Evolutionary conservation across 2,113 vertebrate species (phyloP), one percentile per base, ranked within the genome.

Genomic region (Acrocephalus kingi): DNA sequence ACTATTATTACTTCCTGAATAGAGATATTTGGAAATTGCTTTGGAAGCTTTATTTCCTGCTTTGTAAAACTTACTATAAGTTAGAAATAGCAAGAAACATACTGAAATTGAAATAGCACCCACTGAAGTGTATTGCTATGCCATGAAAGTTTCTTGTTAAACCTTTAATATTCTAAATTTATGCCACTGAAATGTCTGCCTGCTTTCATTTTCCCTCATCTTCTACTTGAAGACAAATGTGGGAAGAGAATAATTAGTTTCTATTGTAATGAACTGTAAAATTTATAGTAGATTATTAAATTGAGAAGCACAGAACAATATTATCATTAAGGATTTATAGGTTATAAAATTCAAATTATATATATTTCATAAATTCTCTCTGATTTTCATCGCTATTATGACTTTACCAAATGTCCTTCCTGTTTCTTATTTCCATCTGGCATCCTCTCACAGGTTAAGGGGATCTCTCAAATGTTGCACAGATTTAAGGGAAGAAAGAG

Each of bases 241-340:
- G 67, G 79, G 89, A 93, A 94, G 24, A 80, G 93, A 90, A 79
- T 91, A 97, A 97, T 97, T 96, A 95, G 89, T 88, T 94, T 95
- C 84, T 90, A 61, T 96, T 90, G 84, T 74, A 96, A 96, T 56
- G 75, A 96, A 96, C 85, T 75, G 90, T 64, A 92, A 93, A 96
- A 94, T 86, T 90, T 87, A 88, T 77, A 83, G 95, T 39, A 83
- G 55, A 91, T 93, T 95, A 92, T 97, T 89, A 86, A 91, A 96
- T 45, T 93, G 75, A 93, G 89, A 77, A 84, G 55, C 90, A 90
- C 52, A 88, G 94, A 95, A 95, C 93, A 96, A 96, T 96, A 96
- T 96, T 83, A 94, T 96, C 91, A 91, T 95, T 96, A 92, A 93
- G 92, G 92, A 96, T 96, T 95, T 94, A 94, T 96, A 94, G 68